Evolutionary conservation across 2,797 vertebrate species (phyloP).

Genomic region (Poecilia velifera): DNA sequence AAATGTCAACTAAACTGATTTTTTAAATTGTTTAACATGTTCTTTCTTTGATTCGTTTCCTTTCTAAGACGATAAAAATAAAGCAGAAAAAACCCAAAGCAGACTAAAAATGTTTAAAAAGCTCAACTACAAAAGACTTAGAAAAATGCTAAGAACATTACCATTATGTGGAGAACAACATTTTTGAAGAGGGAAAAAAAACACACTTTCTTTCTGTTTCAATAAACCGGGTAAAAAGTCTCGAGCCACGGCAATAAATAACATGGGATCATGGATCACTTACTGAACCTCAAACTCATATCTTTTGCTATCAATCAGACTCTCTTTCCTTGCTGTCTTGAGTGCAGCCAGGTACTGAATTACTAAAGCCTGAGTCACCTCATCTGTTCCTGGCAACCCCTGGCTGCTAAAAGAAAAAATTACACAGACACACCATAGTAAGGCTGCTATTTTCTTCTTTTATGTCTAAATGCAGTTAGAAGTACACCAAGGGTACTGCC

Average conservation of each 20-base stretch:
- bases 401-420: not conserved
- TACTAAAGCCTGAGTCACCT: slow-evolving; percentile 39
- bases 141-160: not conserved
- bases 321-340: slow-evolving; percentile 38
- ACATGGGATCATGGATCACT: slow-evolving; percentile 54
- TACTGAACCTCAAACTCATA: slow-evolving; percentile 47
- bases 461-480: not conserved
- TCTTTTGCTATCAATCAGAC: slow-evolving; percentile 52
- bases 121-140: not conserved
- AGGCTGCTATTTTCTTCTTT: not conserved
- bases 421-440: not conserved
- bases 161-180: slow-evolving; percentile 3
- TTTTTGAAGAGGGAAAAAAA: slow-evolving; percentile 11
- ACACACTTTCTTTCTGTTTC: slow-evolving; percentile 13
- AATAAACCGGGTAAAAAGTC: slow-evolving; percentile 54
- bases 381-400: slow-evolving; percentile 46
- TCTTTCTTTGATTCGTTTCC: not conserved
- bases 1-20: slow-evolving; percentile 7
- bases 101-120: not conserved
- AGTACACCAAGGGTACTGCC: not conserved
- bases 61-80: not conserved
- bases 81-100: not conserved
- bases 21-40: not conserved
- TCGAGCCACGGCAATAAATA: slow-evolving; percentile 47
- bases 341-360: slow-evolving; percentile 35